Evolutionary conservation across 2,113 vertebrate species (phyloP), one percentile per base, ranked within the genome.

Genomic region (Anoura caudifer): DNA sequence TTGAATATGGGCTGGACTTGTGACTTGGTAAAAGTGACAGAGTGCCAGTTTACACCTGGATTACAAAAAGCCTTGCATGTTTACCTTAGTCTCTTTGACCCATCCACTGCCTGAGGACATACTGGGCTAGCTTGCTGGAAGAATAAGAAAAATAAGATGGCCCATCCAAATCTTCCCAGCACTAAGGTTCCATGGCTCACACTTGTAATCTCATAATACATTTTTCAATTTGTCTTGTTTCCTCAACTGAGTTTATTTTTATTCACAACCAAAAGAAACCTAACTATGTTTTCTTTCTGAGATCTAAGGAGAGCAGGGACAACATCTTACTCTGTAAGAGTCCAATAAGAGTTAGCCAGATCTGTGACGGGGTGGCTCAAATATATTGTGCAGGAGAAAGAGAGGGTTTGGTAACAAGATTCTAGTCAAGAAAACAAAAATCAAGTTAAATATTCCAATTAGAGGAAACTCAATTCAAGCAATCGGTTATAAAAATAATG

Each of bases 161-260:
- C 9, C 54, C 7, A 90, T 73, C 45, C 47, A 73, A 94, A 22
- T 12, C 17, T 54, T 38, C 33, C 41, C 6, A 54, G 56, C 7
- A 70, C 24, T 43, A 59, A 59, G 4, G 4, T 65, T 94, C 45
- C 41, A 83, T 41, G 24, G 36, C 28, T 91, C 45, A 70, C 12
- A 72, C 9, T 19, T 28, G 3, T 2, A 59, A 20, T 52, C 38
- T 86, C 17, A 72, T 2, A 45, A 59, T 9, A 75, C 16, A 75
- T n/a, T 92, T 87, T 85, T 24, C 8, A 80, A 41, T 83, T 63
- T 80, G 4, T 93, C 54, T 91, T 47, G 9, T 73, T 89, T 91
- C 36, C 36, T 96, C 56, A n/a, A 0, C 80, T 67, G 16, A 36
- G 15, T 72, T 70, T 73, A 83, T 91, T 45, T 79, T 19, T 19